phyloP scores from a whole-genome alignment of 2,113 vertebrate genomes.

The Aythya baeri region DNA sequence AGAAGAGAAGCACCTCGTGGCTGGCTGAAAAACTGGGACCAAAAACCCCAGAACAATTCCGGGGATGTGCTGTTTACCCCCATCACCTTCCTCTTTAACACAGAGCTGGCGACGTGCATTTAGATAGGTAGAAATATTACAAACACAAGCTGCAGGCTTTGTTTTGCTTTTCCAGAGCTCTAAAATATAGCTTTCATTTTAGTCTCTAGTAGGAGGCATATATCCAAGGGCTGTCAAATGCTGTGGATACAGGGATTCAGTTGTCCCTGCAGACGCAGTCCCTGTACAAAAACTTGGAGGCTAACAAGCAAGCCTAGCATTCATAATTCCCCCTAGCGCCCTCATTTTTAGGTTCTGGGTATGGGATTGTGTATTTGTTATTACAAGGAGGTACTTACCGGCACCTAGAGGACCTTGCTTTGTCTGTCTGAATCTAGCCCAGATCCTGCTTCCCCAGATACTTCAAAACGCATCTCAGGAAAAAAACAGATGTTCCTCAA shows the following conservation, averaged over 20 bases:
- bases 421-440: neutral
- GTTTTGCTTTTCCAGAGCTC: conserved; percentile 17
- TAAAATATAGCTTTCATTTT: conserved; percentile 61
- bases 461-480: neutral
- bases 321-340: neutral
- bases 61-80: neutral
- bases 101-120: neutral
- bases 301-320: neutral
- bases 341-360: neutral
- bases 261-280: neutral
- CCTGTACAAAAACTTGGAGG: conserved; percentile 17
- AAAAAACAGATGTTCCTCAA: neutral
- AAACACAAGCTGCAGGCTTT: conserved; percentile 42
- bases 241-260: conserved; percentile 24
- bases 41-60: neutral
- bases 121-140: conserved; percentile 25
- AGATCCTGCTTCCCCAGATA: neutral
- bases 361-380: neutral
- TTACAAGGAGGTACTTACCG: neutral
- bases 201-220: conserved; percentile 40
- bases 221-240: conserved; percentile 37
- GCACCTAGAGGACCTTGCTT: neutral
- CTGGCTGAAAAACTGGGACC: neutral
- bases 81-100: neutral
- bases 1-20: neutral